These are phyloP conservation scores for Malurus elegans DNA, from an alignment of 2,113 vertebrate species.

Conservation along the genomic window DNA sequence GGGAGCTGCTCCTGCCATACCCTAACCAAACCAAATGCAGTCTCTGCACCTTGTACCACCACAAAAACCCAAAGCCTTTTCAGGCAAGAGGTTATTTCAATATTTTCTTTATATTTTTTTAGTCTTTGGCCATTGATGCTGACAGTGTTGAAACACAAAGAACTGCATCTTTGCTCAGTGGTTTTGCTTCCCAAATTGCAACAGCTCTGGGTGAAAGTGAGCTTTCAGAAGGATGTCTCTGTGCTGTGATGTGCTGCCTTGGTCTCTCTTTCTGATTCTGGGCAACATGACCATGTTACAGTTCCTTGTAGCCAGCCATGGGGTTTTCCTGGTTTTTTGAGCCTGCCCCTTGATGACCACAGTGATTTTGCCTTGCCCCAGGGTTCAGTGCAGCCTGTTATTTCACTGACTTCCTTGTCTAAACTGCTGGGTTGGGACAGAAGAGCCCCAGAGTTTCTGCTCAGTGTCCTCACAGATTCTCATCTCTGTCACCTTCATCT, in stretches of 20 bases:
- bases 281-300: accelerated
- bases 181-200: background rate
- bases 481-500: background rate
- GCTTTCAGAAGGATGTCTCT: background rate
- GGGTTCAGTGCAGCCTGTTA: background rate
- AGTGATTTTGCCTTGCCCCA: background rate
- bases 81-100: background rate
- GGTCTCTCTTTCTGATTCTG: background rate
- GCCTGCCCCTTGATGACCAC: background rate
- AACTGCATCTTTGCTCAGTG: background rate
- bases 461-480: background rate
- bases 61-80: background rate
- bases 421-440: background rate
- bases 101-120: background rate
- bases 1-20: background rate
- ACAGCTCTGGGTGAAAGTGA: background rate
- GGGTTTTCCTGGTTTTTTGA: background rate
- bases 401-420: background rate
- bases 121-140: accelerated
- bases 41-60: background rate
- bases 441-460: background rate
- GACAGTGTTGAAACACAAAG: background rate
- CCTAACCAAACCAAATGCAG: background rate
- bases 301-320: background rate
- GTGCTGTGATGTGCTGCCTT: background rate